phyloP scores from a whole-genome alignment of 2,797 vertebrate genomes.

The Platyrinchus mystaceus region DNA sequence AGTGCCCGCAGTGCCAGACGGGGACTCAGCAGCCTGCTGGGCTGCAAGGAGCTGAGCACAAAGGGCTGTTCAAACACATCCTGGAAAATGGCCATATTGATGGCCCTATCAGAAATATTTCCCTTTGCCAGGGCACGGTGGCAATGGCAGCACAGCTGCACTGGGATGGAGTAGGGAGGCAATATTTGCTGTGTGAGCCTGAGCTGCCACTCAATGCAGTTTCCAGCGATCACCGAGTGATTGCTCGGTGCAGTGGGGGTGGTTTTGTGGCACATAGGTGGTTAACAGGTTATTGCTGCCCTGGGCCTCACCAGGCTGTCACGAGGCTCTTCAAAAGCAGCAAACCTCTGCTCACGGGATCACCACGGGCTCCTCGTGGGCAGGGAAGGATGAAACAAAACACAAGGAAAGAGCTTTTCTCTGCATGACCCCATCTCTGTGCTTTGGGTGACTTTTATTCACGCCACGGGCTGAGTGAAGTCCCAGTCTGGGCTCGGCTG shows the following conservation, averaged over 20 bases:
- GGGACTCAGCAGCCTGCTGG: background rate
- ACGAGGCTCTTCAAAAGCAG: background rate
- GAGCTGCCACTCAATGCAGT: rapidly evolving
- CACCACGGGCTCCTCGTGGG: background rate
- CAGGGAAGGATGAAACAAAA: background rate
- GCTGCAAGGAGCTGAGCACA: background rate
- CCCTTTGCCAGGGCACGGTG: rapidly evolving
- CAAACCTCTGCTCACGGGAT: background rate
- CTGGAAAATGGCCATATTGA: background rate
- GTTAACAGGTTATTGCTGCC: background rate
- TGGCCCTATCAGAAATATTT: background rate
- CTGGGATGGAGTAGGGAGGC: rapidly evolving
- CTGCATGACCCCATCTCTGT: background rate
- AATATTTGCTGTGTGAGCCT: background rate
- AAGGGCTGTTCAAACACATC: background rate
- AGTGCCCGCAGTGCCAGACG: rapidly evolving
- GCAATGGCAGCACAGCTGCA: background rate
- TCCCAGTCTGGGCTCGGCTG: background rate
- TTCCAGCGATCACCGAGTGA: background rate
- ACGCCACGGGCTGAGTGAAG: background rate
- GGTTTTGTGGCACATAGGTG: background rate
- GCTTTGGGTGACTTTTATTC: background rate
- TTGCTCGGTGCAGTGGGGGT: rapidly evolving
- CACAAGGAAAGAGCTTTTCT: background rate
- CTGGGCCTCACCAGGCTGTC: background rate